Percentiles rank a stretch among this genome's conserved stretches.
phyloP scores from a whole-genome alignment of 2,888 invertebrate species.

The Drosophila fungiperda region DNA sequence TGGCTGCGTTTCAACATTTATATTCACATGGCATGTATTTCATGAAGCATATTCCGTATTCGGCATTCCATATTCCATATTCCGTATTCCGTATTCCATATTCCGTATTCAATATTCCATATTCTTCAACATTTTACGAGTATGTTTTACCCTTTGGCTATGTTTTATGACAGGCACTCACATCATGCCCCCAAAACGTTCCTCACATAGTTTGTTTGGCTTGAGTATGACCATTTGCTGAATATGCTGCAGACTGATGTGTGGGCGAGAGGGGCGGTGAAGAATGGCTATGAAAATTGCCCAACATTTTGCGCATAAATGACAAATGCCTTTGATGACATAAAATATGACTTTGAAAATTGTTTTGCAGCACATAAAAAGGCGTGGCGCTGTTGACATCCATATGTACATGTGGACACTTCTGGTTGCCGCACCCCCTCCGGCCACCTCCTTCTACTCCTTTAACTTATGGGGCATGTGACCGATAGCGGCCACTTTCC shows the following conservation, averaged over 20 bases:
- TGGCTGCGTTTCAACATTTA: conserved; percentile 30
- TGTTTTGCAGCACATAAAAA: conserved; percentile 79
- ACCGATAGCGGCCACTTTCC: conserved; percentile 37
- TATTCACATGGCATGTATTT: conserved; percentile 24
- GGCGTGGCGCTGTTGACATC: conserved; percentile 40
- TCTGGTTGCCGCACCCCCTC: neutral
- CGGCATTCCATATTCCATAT: neutral
- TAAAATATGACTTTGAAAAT: conserved; percentile 80
- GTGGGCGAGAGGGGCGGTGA: too few relatives aligned
- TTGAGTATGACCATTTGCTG: conserved; percentile 24
- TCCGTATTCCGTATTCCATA: conserved; percentile 10
- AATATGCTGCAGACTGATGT: neutral
- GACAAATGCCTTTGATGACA: conserved; percentile 80
- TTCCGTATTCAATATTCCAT: conserved; percentile 1
- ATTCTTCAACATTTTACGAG: conserved; percentile 37
- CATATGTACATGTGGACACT: conserved; percentile 29
- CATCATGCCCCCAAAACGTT: conserved; percentile 49
- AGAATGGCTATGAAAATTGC: conserved; percentile 55
- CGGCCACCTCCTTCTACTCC: neutral
- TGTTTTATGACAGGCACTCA: conserved; percentile 63
- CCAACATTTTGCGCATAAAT: conserved; percentile 78
- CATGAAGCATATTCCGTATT: neutral
- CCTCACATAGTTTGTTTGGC: conserved; percentile 61
- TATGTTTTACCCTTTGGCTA: conserved; percentile 51
- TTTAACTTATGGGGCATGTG: conserved; percentile 11